Conservation (phyloP, 2,797 vertebrate genomes). For the Chromis chromis region DNA sequence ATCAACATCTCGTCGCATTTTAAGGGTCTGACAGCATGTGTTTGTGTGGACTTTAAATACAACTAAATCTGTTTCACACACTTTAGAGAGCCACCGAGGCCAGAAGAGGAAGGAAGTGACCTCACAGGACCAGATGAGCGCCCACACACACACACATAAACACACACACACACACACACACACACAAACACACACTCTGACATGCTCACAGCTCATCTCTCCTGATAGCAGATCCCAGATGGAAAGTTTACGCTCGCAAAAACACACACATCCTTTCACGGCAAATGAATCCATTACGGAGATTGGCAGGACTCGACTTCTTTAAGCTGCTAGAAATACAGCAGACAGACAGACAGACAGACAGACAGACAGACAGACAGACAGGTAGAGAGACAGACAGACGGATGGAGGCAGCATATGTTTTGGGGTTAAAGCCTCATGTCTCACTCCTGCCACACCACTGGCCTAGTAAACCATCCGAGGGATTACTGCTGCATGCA, state of each 20-base stretch:
- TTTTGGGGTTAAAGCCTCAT: constrained; percentile 74
- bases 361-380: constrained; percentile 29
- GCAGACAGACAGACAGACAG: constrained; percentile 3
- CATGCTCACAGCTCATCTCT: constrained; percentile 72
- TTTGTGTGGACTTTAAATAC: constrained; percentile 28
- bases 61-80: constrained; percentile 76
- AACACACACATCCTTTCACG: constrained; percentile 54
- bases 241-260: constrained; percentile 70
- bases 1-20: constrained; percentile 1
- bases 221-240: constrained; percentile 75
- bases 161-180: constrained; percentile 48
- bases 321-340: constrained; percentile 53
- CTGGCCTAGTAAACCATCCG: constrained; percentile 70
- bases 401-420: constrained; percentile 58
- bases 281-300: constrained; percentile 71
- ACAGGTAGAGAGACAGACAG: too few species aligned
- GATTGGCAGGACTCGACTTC: constrained; percentile 61
- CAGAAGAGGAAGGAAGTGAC: constrained; percentile 75
- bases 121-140: constrained; percentile 73
- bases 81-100: constrained; percentile 56
- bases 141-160: constrained; percentile 54
- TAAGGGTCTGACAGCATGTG: constrained; percentile 17
- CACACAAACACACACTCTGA: constrained; percentile 49
- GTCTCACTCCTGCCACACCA: constrained; percentile 73
- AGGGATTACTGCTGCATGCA: constrained; percentile 58